Evolutionary conservation across 2,888 invertebrate species (phyloP).

Genomic region (Allygus modestus): DNA sequence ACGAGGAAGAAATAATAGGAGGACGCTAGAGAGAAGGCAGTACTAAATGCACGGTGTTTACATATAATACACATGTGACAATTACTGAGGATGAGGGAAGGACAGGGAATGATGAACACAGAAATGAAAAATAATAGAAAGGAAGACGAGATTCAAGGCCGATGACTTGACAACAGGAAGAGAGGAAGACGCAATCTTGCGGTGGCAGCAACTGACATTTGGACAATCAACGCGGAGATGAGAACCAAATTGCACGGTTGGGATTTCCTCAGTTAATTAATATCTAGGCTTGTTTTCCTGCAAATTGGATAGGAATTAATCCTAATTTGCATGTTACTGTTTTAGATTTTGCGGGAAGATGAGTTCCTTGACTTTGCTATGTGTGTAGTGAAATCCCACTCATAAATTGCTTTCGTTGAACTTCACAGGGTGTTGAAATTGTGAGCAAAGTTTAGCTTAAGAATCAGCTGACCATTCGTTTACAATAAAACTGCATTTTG

Average conservation of each 20-base stretch:
- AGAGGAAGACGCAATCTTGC: neutral
- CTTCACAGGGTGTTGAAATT: too few relatives aligned
- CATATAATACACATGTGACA: constrained; percentile 1
- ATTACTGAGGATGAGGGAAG: neutral
- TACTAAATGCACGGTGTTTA: neutral
- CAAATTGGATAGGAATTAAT: neutral
- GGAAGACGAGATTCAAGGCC: neutral
- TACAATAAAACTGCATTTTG: too few relatives aligned
- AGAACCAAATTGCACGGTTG: neutral
- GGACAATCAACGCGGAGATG: neutral
- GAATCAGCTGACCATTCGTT: too few relatives aligned
- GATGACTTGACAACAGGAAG: neutral
- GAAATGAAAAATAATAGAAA: too few relatives aligned
- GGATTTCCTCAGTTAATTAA: neutral
- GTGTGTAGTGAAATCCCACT: too few relatives aligned
- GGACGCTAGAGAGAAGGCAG: neutral
- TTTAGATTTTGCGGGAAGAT: too few relatives aligned
- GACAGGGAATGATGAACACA: neutral
- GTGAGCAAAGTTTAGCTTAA: too few relatives aligned
- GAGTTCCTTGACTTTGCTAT: too few relatives aligned
- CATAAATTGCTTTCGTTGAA: too few relatives aligned
- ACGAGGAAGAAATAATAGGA: neutral
- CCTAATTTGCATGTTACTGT: too few relatives aligned
- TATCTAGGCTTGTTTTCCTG: neutral
- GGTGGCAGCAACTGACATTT: too few relatives aligned